These are phyloP conservation scores for Apodemus sylvaticus DNA, from an alignment of 2,113 vertebrate genomes.

Conservation along the genomic window DNA sequence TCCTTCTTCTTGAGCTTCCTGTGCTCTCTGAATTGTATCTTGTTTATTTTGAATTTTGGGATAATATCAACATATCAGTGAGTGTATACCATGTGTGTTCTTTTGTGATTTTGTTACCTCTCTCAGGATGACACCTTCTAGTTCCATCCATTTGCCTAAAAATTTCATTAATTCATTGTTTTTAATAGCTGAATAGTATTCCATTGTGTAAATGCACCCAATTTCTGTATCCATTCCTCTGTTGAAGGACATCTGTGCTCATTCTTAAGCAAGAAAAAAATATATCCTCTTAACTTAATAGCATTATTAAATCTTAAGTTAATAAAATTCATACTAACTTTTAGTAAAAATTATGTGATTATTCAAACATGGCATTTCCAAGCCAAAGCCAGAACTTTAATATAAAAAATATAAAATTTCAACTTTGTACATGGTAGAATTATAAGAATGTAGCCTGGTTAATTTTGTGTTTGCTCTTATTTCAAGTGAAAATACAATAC, in stretches of 20 bases:
- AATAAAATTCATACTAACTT: background rate
- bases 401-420: background rate
- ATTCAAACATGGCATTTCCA: background rate
- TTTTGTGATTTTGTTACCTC: too few relatives aligned
- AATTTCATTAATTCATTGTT: too few relatives aligned
- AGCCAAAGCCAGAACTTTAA: background rate
- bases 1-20: too few relatives aligned
- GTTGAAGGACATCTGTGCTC: background rate
- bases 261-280: constrained; percentile 3
- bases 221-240: too few relatives aligned
- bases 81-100: too few relatives aligned
- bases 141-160: too few relatives aligned
- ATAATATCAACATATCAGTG: too few relatives aligned
- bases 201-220: too few relatives aligned
- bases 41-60: too few relatives aligned
- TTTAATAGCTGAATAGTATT: too few relatives aligned
- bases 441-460: background rate
- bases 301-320: background rate
- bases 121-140: too few relatives aligned
- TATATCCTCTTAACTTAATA: background rate
- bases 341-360: background rate
- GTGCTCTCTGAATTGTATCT: too few relatives aligned
- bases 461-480: background rate
- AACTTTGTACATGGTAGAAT: background rate
- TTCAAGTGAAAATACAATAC: background rate